These are phyloP conservation scores for Melanotaenia parkinsoni DNA, from an alignment of 2,797 vertebrate genomes.

Conservation along the genomic window DNA sequence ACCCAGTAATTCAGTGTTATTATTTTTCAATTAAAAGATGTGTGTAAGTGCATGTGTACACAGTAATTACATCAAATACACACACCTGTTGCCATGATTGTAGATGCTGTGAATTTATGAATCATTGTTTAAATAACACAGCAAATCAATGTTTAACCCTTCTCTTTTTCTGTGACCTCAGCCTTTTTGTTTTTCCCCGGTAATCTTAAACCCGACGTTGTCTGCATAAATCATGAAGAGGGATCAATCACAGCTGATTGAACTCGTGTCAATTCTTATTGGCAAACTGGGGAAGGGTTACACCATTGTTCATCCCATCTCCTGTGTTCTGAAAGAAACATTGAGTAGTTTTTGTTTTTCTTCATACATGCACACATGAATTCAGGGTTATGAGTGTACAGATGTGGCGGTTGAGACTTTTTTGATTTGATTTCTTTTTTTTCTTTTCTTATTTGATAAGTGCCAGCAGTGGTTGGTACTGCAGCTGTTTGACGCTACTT, in stretches of 20 bases:
- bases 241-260: slow-evolving; percentile 7
- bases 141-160: slow-evolving; percentile 75
- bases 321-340: slow-evolving; percentile 23
- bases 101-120: slow-evolving; percentile 40
- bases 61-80: slow-evolving; percentile 27
- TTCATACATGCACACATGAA: slow-evolving; percentile 1
- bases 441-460: too few species aligned
- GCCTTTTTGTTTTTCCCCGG: background rate
- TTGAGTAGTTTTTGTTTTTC: slow-evolving; percentile 6
- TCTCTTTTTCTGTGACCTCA: slow-evolving; percentile 51
- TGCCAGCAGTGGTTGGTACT: too few species aligned
- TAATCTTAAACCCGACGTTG: background rate
- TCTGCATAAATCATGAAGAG: background rate
- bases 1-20: slow-evolving; percentile 57
- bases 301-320: slow-evolving; percentile 45
- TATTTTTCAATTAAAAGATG: slow-evolving; percentile 29
- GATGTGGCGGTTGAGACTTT: slow-evolving; percentile 4
- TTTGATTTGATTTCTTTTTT: too few species aligned
- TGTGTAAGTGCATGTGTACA: slow-evolving; percentile 35
- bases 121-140: slow-evolving; percentile 38
- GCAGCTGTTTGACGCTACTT: too few species aligned
- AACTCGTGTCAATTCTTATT: slow-evolving; percentile 7
- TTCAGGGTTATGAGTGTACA: slow-evolving; percentile 11
- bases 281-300: slow-evolving; percentile 65
- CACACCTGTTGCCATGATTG: slow-evolving; percentile 38